These are phyloP conservation scores for Mycetomoellerius zeteki DNA, from an alignment of 1,140 invertebrate species.

Conservation along the genomic window DNA sequence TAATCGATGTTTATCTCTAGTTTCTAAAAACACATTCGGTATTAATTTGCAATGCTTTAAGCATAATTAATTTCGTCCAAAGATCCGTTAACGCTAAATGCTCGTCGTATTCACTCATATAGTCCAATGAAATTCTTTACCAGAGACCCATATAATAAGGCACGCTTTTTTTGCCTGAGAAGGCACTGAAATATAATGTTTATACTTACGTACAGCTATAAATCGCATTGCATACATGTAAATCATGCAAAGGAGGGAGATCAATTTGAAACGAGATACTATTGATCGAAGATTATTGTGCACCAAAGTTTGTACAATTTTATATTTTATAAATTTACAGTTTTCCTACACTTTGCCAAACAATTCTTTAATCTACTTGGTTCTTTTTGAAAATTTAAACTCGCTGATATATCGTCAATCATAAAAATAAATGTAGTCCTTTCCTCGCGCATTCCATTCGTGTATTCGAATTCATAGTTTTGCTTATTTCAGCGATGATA, in stretches of 20 bases:
- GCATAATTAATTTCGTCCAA: conserved; percentile 41
- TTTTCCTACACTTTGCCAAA: conserved; percentile 5
- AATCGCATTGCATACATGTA: conserved; percentile 68
- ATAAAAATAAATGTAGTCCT: conserved; percentile 38
- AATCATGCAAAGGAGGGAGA: conserved; percentile 73
- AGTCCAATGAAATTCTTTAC: conserved; percentile 56
- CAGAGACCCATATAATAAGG: conserved; percentile 73
- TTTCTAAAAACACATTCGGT: conserved; percentile 47
- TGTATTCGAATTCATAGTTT: conserved; percentile 11
- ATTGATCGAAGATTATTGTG: conserved; percentile 74
- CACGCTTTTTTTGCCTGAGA: conserved; percentile 74
- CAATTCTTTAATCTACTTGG: conserved; percentile 41
- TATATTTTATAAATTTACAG: conserved; percentile 40
- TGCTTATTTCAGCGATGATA: conserved; percentile 11
- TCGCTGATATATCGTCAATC: conserved; percentile 30
- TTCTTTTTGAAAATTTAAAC: conserved; percentile 46
- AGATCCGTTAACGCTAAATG: conserved; percentile 55
- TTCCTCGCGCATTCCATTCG: conserved; percentile 23
- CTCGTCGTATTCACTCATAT: conserved; percentile 54
- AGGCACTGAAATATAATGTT: conserved; percentile 75
- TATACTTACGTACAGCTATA: conserved; percentile 68
- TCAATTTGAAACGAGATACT: conserved; percentile 71
- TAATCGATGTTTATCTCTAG: conserved; percentile 29
- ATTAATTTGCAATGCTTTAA: conserved; percentile 35
- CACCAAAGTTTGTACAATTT: conserved; percentile 72